Evolutionary conservation across 1,140 invertebrate genomes (phyloP).

Genomic region (Aphaenogaster ashmeadi): DNA sequence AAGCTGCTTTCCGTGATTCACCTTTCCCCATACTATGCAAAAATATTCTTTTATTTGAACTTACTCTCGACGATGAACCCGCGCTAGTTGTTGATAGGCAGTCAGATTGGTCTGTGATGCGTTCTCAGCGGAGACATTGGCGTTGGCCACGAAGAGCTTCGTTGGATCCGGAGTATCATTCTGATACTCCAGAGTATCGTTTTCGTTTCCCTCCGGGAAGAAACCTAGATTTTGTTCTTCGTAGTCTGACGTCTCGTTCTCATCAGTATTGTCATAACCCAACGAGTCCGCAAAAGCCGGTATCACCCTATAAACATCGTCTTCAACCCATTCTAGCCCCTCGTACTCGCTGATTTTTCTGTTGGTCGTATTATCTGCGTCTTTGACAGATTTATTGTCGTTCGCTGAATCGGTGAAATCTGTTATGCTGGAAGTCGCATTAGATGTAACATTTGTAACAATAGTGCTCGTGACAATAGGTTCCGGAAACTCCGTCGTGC

Average conservation of each 20-base stretch:
- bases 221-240: conserved; percentile 49
- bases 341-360: conserved; percentile 79
- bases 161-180: conserved; percentile 71
- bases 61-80: conserved; percentile 82
- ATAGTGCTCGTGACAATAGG: not conserved
- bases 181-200: conserved; percentile 77
- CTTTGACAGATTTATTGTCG: not conserved
- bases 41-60: conserved; percentile 48
- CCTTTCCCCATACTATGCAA: not conserved
- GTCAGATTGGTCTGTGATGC: conserved; percentile 77
- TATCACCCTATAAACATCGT: conserved; percentile 85
- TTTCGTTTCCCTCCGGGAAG: conserved; percentile 60
- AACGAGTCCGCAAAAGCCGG: conserved; percentile 74
- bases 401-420: not conserved
- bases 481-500: not conserved
- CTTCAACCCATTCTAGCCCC: conserved; percentile 84
- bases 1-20: not conserved
- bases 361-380: conserved; percentile 2
- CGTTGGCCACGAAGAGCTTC: conserved; percentile 44
- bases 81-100: conserved; percentile 77
- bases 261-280: conserved; percentile 72
- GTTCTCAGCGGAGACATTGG: conserved; percentile 56
- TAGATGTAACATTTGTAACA: not conserved
- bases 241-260: conserved; percentile 67
- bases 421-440: not conserved